These are phyloP conservation scores for Pogona vitticeps DNA, from an alignment of 2,113 vertebrate genomes.

Conservation along the genomic window DNA sequence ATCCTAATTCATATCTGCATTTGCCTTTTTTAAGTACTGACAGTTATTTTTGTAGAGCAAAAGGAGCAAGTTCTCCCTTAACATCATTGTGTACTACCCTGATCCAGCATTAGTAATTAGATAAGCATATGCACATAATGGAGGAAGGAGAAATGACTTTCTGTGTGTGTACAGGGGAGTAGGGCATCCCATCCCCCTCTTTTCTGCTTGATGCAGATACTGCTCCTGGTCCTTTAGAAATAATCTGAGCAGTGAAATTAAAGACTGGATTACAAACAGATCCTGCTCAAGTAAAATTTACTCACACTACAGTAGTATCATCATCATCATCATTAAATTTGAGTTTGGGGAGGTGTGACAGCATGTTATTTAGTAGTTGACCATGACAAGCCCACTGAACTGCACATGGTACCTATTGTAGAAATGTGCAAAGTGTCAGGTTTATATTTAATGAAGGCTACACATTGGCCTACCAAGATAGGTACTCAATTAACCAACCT, in stretches of 20 bases:
- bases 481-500: too few species aligned
- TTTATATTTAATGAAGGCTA: too few species aligned
- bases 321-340: neutral
- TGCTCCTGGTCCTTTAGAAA: neutral
- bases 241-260: neutral
- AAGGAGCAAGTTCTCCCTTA: neutral
- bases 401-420: neutral
- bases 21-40: constrained; percentile 18
- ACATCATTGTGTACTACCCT: neutral
- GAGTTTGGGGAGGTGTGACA: neutral
- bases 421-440: too few species aligned
- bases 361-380: neutral
- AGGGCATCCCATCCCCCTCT: neutral
- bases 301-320: neutral
- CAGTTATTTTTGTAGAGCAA: neutral
- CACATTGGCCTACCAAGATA: too few species aligned
- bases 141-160: neutral
- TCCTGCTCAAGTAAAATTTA: neutral
- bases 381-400: neutral
- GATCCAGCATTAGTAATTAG: neutral
- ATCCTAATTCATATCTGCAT: neutral
- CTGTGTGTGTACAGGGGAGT: neutral
- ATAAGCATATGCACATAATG: neutral
- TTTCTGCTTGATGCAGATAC: neutral
- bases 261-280: neutral